phyloP scores from a whole-genome alignment of 1,140 invertebrate genomes.

The Pseudobourletiella spinata region DNA sequence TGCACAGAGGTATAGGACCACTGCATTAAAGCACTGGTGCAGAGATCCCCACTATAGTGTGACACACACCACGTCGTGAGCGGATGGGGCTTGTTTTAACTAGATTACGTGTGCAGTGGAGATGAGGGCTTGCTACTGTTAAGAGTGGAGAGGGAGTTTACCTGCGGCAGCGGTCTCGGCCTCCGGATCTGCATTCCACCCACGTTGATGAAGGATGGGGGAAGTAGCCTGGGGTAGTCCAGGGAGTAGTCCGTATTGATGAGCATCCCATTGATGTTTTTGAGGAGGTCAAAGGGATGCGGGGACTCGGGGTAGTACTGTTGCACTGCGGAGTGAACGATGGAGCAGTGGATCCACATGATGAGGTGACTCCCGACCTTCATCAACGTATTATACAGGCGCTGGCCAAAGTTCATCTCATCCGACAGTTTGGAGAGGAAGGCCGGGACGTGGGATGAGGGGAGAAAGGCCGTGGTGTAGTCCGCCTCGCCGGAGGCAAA shows the following conservation, averaged over 20 bases:
- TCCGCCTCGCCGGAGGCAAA: conserved; percentile 35
- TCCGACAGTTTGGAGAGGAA: conserved; percentile 37
- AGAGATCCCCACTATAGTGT: too few species aligned
- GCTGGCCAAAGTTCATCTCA: conserved; percentile 37
- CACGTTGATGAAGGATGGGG: conserved; percentile 39
- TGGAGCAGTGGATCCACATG: conserved; percentile 37
- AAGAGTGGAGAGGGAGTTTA: conserved; percentile 18
- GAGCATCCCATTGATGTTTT: conserved; percentile 38
- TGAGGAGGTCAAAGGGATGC: conserved; percentile 36
- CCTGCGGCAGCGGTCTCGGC: conserved; percentile 30
- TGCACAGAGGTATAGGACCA: neutral
- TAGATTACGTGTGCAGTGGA: too few species aligned
- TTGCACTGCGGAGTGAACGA: conserved; percentile 34
- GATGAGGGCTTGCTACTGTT: too few species aligned
- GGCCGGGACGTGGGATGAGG: conserved; percentile 36
- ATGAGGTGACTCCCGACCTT: conserved; percentile 34
- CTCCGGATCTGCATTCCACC: conserved; percentile 38
- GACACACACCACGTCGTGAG: too few species aligned
- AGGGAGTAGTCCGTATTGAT: conserved; percentile 39
- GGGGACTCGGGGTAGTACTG: conserved; percentile 36
- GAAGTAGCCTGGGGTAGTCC: conserved; percentile 39
- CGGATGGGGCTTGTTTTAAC: too few species aligned
- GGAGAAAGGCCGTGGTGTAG: conserved; percentile 38
- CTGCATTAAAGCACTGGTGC: too few species aligned
- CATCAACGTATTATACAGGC: conserved; percentile 35